Base-by-base conservation (phyloP, 2,888 invertebrate species). In the Nomada ruficornis region DNA sequence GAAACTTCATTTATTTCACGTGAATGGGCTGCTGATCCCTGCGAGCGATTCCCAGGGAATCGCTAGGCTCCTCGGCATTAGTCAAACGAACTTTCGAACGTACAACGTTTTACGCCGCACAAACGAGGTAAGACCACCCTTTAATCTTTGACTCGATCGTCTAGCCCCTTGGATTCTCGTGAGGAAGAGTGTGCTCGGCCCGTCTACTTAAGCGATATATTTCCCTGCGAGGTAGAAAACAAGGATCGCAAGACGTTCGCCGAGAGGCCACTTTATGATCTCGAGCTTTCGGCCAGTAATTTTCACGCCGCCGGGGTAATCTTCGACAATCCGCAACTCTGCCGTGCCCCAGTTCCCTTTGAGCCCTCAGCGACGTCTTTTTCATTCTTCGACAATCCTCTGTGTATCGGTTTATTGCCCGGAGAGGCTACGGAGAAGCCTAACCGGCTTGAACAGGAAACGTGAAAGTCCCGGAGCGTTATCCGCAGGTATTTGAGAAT, bases 1-100 rank as follows among this genome's bases (percentile, higher is more conserved):
- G 72, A 68, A 78, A 72, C 72, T 80, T 80, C 78, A 80, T 78
- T 80, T 80, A 80, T 80, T 72, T 78, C 78, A 62, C 72, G 71
- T 67, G 77, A 80, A 80, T 77, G 67, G 80, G 60, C 42, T 65
- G 67, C 77, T 42, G 72, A 77, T 77, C 73, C 44, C 50, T 15
- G 65, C 65, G 29, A 77, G 59, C 54, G 80, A 69, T 77, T 62
- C 62, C 26, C 71, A 10, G 71, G 29, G 77, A 65, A 80, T 72
- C 80, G 62, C 29, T 13, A 36, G 77, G 50, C 67, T 57, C 42
- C 44, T 55, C 52, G 52, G 67, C 57, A 68, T 70, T 80, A 77
- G 77, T 77, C 62, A 65, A 80, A 78, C 80, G 78, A 80, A 63
- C 72, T 68, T 71, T 18, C 60, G 47, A 65, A 47, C 54, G 64